These are phyloP conservation scores for Aricia agestis DNA, from an alignment of 1,140 invertebrate species.

Conservation along the genomic window DNA sequence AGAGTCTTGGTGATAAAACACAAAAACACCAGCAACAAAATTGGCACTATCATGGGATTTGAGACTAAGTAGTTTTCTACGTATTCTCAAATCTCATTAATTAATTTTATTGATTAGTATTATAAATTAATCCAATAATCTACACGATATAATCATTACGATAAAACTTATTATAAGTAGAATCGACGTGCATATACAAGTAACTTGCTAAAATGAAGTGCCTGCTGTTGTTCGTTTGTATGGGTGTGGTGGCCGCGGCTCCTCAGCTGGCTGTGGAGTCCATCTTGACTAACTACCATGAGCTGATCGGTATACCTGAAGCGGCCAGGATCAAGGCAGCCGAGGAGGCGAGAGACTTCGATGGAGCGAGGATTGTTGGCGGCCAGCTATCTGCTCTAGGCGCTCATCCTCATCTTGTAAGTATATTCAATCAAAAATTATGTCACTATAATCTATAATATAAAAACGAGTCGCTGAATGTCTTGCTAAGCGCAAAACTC, in stretches of 20 bases:
- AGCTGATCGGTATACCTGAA: conserved; percentile 21
- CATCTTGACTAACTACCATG: conserved; percentile 25
- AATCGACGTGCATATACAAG: too few species aligned
- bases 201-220: not conserved
- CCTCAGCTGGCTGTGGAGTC: not conserved
- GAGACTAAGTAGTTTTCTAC: too few species aligned
- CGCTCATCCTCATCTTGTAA: conserved; percentile 28
- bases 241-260: conserved; percentile 12
- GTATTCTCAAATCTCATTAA: not conserved
- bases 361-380: conserved; percentile 34
- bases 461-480: too few species aligned
- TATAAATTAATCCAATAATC: not conserved
- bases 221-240: not conserved
- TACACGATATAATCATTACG: not conserved
- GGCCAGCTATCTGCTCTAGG: conserved; percentile 25
- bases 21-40: too few species aligned
- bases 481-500: too few species aligned
- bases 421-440: not conserved
- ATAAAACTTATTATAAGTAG: not conserved
- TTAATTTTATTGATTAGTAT: not conserved
- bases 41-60: too few species aligned
- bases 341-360: conserved; percentile 32
- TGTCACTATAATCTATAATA: too few species aligned
- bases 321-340: conserved; percentile 20
- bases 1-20: too few species aligned